Evolutionary conservation across 2,797 vertebrate genomes (phyloP).

Genomic region (Lerista edwardsae): DNA sequence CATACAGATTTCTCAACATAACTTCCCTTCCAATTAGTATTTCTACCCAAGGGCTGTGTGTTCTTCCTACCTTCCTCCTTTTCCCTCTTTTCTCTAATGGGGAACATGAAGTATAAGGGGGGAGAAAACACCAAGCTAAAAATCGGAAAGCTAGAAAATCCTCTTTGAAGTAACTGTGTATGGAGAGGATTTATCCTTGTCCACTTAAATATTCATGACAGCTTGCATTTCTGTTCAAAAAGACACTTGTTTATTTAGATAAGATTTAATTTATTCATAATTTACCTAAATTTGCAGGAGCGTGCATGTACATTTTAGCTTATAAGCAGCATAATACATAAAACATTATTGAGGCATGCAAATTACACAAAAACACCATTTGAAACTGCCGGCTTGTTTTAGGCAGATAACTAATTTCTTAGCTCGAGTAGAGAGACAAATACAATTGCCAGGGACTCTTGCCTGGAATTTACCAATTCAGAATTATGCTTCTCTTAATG

Average conservation of each 20-base stretch:
- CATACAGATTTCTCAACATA: constrained; percentile 42
- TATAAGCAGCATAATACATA: constrained; percentile 78
- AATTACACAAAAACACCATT: constrained; percentile 71
- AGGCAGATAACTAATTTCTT: constrained; percentile 75
- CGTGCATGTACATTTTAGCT: constrained; percentile 79
- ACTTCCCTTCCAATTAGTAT: constrained; percentile 41
- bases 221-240: constrained; percentile 78
- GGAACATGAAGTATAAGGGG: background rate
- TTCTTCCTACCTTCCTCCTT: constrained; percentile 50
- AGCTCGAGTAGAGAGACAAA: constrained; percentile 63
- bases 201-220: constrained; percentile 84
- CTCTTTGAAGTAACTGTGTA: constrained; percentile 72
- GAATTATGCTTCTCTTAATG: constrained; percentile 47
- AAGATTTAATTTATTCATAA: constrained; percentile 88
- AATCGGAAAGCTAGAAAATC: constrained; percentile 69
- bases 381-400: constrained; percentile 72
- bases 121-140: constrained; percentile 33
- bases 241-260: constrained; percentile 87
- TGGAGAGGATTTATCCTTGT: constrained; percentile 76
- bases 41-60: constrained; percentile 32
- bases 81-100: constrained; percentile 63
- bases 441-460: constrained; percentile 63
- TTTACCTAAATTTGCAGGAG: constrained; percentile 83
- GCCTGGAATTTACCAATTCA: constrained; percentile 57
- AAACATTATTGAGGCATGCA: constrained; percentile 79